Conservation (phyloP, 64 coral and sea anemone species). For the Dendronephthya gigantea region DNA sequence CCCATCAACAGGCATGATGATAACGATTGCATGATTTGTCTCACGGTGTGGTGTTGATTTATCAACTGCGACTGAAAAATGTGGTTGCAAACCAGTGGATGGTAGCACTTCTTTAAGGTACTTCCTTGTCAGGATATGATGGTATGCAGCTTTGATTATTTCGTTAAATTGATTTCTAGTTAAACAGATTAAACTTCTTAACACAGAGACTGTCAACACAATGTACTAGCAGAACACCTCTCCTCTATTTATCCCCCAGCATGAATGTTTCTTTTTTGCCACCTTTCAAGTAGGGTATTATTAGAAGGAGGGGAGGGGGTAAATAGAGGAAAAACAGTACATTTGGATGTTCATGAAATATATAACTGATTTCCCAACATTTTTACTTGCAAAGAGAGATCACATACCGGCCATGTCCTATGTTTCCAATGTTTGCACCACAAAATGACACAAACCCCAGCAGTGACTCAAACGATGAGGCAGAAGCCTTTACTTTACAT, state of each 20-base stretch:
- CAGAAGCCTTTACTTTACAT: not conserved
- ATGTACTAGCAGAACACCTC: not conserved
- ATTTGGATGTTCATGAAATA: no score
- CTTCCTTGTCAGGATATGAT: not conserved
- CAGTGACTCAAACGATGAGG: not conserved
- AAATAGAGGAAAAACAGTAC: no score
- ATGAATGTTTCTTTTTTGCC: no score
- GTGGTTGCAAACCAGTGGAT: not conserved
- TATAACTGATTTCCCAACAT: no score
- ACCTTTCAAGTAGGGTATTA: no score
- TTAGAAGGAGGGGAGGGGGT: no score
- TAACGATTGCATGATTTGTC: not conserved
- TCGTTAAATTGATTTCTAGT: not conserved
- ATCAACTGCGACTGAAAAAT: not conserved
- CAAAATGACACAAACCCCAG: not conserved
- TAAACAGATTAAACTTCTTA: not conserved
- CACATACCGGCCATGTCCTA: not conserved
- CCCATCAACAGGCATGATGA: not conserved
- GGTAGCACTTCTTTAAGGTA: not conserved
- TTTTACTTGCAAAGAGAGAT: not conserved
- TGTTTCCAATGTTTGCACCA: not conserved
- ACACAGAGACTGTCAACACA: not conserved
- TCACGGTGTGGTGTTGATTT: constrained; percentile 8
- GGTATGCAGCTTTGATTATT: not conserved
- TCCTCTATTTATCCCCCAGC: not conserved